Percentiles rank a stretch among this genome's conserved stretches.
phyloP scores from a whole-genome alignment of 2,888 invertebrate genomes.

The Drosophila atripex region DNA sequence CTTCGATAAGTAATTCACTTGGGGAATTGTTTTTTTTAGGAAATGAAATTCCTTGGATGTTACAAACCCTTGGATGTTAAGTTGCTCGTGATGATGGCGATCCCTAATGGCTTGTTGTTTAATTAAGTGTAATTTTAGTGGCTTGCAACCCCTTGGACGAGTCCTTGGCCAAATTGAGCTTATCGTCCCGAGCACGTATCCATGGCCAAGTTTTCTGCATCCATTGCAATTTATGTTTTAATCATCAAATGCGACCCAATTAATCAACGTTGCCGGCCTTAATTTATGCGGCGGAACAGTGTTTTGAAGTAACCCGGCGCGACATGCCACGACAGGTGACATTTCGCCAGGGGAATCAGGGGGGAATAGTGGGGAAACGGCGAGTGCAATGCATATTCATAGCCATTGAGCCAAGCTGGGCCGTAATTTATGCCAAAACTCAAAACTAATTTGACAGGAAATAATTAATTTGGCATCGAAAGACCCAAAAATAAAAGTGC shows the following conservation, averaged over 20 bases:
- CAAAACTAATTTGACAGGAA: conserved; percentile 76
- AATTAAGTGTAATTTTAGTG: conserved; percentile 82
- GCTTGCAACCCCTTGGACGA: conserved; percentile 51
- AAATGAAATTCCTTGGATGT: conserved; percentile 6
- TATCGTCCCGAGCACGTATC: conserved; percentile 10
- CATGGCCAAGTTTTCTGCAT: conserved; percentile 39
- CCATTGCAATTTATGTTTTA: conserved; percentile 76
- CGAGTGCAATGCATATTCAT: conserved; percentile 31
- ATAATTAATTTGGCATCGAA: conserved; percentile 71
- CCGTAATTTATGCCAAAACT: conserved; percentile 64
- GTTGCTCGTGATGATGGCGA: conserved; percentile 43
- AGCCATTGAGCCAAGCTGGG: conserved; percentile 4
- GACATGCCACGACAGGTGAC: conserved; percentile 67
- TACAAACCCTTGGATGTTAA: conserved; percentile 24
- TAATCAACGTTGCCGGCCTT: conserved; percentile 65
- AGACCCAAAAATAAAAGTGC: conserved; percentile 40
- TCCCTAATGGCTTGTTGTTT: conserved; percentile 81
- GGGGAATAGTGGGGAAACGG: conserved; percentile 43
- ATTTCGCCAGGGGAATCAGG: conserved; percentile 38
- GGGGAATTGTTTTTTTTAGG: too few species aligned
- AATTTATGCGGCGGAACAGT: conserved; percentile 74
- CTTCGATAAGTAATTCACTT: not conserved
- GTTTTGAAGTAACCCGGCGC: conserved; percentile 59
- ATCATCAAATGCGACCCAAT: conserved; percentile 74
- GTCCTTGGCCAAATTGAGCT: conserved; percentile 3